Percentiles rank a stretch among this genome's conserved stretches.
Evolutionary conservation across 2,113 vertebrate genomes (phyloP).

Genomic region (Galbula dea): DNA sequence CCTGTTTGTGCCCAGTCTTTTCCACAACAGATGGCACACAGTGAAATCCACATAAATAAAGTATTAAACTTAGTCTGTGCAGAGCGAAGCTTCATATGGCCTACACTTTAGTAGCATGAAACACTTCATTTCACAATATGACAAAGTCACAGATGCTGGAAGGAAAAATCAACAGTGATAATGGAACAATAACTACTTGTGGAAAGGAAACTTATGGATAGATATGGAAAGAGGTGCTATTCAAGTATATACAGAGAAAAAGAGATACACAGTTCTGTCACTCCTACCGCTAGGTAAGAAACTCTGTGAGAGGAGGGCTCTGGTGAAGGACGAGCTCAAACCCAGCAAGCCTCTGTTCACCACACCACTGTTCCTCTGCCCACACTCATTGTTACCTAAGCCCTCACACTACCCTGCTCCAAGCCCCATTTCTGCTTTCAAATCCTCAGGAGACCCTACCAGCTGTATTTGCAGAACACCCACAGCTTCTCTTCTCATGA

Average conservation of each 20-base stretch:
- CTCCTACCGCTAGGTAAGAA: not conserved
- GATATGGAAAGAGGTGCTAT: not conserved
- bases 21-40: not conserved
- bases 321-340: not conserved
- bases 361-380: not conserved
- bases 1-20: not conserved
- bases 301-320: not conserved
- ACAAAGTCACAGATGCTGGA: not conserved
- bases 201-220: not conserved
- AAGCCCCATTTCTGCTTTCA: not conserved
- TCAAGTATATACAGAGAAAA: not conserved
- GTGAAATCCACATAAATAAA: not conserved
- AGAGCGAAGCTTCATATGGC: not conserved
- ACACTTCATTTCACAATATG: not conserved
- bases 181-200: not conserved
- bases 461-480: not conserved
- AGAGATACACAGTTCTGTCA: not conserved
- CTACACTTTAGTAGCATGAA: not conserved
- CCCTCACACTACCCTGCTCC: not conserved
- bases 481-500: not conserved
- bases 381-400: not conserved
- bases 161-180: not conserved
- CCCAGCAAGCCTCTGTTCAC: not conserved
- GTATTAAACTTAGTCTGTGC: not conserved
- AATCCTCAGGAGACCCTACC: not conserved